Conservation (phyloP, 37 sponge, comb jelly and placozoan species). For the Geodia barretti region DNA sequence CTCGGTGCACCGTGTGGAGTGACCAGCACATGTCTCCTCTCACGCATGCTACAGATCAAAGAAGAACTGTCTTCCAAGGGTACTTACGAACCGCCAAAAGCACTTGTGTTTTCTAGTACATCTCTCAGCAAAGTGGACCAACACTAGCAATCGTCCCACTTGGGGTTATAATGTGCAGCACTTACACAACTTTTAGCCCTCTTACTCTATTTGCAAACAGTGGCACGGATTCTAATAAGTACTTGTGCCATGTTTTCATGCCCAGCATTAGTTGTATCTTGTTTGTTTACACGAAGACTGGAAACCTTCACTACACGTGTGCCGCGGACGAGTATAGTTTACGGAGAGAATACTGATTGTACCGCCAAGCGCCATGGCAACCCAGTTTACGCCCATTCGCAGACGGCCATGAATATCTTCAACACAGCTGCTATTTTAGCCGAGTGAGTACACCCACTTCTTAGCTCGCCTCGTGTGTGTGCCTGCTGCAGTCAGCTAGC, state of each 20-base stretch:
- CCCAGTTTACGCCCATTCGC: not conserved
- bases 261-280: not conserved
- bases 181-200: not conserved
- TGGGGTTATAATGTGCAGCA: no score
- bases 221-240: not conserved
- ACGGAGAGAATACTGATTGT: slow-evolving; percentile 9
- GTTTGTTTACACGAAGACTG: not conserved
- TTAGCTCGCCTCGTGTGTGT: slow-evolving; percentile 1
- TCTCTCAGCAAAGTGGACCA: not conserved
- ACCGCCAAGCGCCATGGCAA: slow-evolving; percentile 24
- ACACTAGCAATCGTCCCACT: not conserved
- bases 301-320: not conserved
- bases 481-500: not conserved
- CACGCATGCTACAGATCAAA: slow-evolving; percentile 36
- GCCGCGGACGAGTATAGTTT: not conserved
- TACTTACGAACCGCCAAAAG: slow-evolving; percentile 43
- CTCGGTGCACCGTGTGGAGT: slow-evolving; percentile 51
- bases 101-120: slow-evolving; percentile 9
- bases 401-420: slow-evolving; percentile 3
- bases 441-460: slow-evolving; percentile 36
- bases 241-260: no score
- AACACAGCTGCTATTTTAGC: slow-evolving; percentile 21
- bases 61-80: slow-evolving; percentile 33
- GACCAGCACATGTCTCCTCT: slow-evolving; percentile 24
- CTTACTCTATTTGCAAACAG: not conserved